Base-by-base conservation (phyloP, 2,113 vertebrate genomes). In the Mirza zaza region DNA sequence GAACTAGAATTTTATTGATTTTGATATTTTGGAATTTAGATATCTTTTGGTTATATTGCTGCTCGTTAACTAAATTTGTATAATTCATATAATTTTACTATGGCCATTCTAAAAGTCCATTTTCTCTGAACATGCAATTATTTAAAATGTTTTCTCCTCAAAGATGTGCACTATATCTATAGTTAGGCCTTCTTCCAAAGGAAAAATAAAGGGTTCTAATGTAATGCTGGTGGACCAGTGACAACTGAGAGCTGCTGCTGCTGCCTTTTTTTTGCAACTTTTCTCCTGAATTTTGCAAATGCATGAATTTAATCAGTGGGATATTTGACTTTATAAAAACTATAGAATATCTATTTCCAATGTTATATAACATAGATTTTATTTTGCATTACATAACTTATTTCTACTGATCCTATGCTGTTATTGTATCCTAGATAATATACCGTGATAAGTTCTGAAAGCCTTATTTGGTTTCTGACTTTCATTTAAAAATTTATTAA, bases 351-450 rank as follows among this genome's bases (percentile, higher is more conserved):
- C 10, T 95, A 34, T 87, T 84, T 87, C 75, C 79, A 80, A 12
- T 77, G 67, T 91, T 50, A 39, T 55, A 27, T 91, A 82, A 79
- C 52, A 73, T 87, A 45, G 61, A 48, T 97, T 92, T 97, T 71
- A 11, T 93, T 95, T 93, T 85, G 70, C 13, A 8, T 57, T 95
- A 18, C 12, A 8, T 94, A 96, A 82, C 75, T 68, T 96, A 83
- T 71, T 91, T 95, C 86, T 95, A 83, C 89, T 97, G 87, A 97
- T 86, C 65, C 83, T 94, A 75, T 55, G n/a, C 80, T 82, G 67
- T 96, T 97, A 32, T 81, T 90, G 81, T 90, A 83, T 91, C 76
- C 63, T 95, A 77, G 83, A 86, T n/a, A 34, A 76, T 45, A 8
- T 96, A 59, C 32, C 59, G 0, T 59, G 39, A 50, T 96, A 87